Percentiles rank a stretch among this genome's conserved stretches.
Conservation (phyloP, 2,888 invertebrate genomes). For the Oxyteleia sp. region DNA sequence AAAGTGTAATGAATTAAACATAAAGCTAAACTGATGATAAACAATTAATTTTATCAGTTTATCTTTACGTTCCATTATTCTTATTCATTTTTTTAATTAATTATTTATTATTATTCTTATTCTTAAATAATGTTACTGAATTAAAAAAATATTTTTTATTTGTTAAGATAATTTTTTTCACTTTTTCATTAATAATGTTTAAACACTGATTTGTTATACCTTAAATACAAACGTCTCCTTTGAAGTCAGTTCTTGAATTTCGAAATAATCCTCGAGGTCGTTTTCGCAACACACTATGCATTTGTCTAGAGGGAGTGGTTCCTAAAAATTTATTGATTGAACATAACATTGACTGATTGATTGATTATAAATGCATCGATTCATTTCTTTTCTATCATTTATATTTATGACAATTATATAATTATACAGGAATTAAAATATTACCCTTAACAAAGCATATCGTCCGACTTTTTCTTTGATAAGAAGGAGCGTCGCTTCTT, state of each 20-base stretch:
- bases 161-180: too few species aligned
- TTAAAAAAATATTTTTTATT: too few species aligned
- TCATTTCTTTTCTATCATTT: slow-evolving; percentile 4
- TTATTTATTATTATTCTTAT: too few species aligned
- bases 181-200: too few species aligned
- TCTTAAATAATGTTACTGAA: too few species aligned
- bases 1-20: too few species aligned
- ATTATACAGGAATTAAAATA: slow-evolving; percentile 69
- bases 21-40: too few species aligned
- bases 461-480: slow-evolving; percentile 96
- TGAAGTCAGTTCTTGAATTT: slow-evolving; percentile 96
- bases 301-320: slow-evolving; percentile 96
- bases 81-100: too few species aligned
- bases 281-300: slow-evolving; percentile 97
- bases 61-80: too few species aligned
- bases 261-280: slow-evolving; percentile 97
- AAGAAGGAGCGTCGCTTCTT: slow-evolving; percentile 95
- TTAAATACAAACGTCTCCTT: slow-evolving; percentile 98
- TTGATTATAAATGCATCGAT: neutral
- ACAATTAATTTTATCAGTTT: too few species aligned
- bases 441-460: slow-evolving; percentile 93
- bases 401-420: slow-evolving; percentile 10
- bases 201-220: too few species aligned
- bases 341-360: slow-evolving; percentile 9
- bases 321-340: slow-evolving; percentile 88